Conservation (phyloP, 2,113 vertebrate genomes). For the Plecotus auritus region DNA sequence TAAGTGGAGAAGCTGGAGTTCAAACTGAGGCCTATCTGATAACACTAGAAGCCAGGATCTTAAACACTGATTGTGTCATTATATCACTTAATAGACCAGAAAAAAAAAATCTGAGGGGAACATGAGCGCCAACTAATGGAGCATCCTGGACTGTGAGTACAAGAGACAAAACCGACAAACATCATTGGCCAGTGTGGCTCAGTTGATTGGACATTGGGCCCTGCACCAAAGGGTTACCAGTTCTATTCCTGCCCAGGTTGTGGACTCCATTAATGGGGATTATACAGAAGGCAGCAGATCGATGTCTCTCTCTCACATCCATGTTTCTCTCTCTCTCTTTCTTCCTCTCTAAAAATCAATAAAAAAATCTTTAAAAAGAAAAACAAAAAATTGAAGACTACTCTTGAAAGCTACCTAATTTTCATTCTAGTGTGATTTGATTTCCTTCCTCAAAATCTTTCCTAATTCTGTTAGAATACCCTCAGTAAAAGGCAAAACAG, state of each 20-base stretch:
- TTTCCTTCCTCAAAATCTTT: slow-evolving; percentile 57
- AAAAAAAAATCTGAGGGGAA: background rate
- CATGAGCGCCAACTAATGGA: no score
- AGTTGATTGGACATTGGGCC: no score
- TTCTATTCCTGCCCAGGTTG: no score
- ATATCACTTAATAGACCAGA: background rate
- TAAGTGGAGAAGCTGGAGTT: background rate
- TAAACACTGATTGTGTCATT: background rate
- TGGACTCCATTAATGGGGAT: no score
- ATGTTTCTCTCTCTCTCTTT: no score
- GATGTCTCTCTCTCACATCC: no score
- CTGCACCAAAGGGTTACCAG: no score
- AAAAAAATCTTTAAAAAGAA: background rate
- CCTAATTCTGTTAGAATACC: slow-evolving; percentile 69
- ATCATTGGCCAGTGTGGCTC: no score
- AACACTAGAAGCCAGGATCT: background rate
- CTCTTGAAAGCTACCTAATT: slow-evolving; percentile 55
- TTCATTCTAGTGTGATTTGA: slow-evolving; percentile 50
- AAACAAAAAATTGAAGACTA: background rate
- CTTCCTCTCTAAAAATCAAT: no score
- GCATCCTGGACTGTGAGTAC: background rate
- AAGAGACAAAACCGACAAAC: background rate
- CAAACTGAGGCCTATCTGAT: background rate
- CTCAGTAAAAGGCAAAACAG: background rate
- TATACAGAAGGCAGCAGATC: no score